Base-by-base conservation (phyloP, 2,113 vertebrate genomes). In the Chloropsis cyanopogon region DNA sequence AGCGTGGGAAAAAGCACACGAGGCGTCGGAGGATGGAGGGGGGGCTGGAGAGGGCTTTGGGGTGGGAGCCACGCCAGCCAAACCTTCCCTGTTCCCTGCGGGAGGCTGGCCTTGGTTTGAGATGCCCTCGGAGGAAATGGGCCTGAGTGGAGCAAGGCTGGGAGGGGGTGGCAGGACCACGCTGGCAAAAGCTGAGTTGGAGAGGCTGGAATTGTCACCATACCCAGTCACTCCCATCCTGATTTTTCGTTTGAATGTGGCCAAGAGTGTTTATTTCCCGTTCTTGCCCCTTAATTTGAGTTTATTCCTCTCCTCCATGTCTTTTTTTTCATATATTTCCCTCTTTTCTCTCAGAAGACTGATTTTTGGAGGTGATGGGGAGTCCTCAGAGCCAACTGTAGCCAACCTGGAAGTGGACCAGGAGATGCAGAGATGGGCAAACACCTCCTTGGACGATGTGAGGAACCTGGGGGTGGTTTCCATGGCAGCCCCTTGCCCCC, bases 401-500 rank as follows among this genome's bases (percentile, higher is more conserved):
- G 63, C 9, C 11, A 53, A 35, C 41, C 47, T 76, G 88, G 85
- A 52, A 61, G 56, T 2, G 5, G 53, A 49, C 28, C 18, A 33
- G 68, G 88, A 77, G 52, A 10, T 5, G 46, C 26, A 23, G 37
- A 92, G 92, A 87, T 9, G 41, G 77, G 47, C 86, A 64, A 83
- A 57, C 69, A 85, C 72, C 86, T 72, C 79, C 92, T 77, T 4
- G 50, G 92, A 95, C 59, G 64, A 73, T 68, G 49, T 22, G 42
- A 49, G 53, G 80, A 90, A 92, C 76, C 46, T 9, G 50, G 52
- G 71, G 81, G 68, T 68, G 76, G 97, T 97, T 97, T 97, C 98
- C 97, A 98, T 93, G 96, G 96, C 93, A 97, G 96, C 97, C 70
- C 90, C 92, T 96, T 60, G 95, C 95, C 82, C 82, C 88, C 96